Evolutionary conservation across 2,888 invertebrate genomes (phyloP).

Genomic region (Hypercompe scribonia): DNA sequence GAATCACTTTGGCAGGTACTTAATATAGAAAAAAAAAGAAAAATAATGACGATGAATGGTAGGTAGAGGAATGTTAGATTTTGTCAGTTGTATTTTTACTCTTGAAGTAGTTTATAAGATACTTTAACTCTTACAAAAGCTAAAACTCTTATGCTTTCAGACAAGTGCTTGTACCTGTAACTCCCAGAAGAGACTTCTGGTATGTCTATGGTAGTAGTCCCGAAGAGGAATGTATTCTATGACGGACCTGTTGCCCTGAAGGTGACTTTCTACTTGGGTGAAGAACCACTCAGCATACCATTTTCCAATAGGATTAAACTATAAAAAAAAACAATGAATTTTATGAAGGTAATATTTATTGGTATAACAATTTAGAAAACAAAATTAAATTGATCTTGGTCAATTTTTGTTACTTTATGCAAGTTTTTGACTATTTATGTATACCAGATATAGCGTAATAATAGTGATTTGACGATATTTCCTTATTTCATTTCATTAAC

Average conservation of each 20-base stretch:
- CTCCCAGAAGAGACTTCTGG: slow-evolving; percentile 94
- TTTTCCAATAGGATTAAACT: slow-evolving; percentile 91
- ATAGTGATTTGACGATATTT: no score
- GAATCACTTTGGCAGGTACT: no score
- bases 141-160: not conserved
- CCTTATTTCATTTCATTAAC: not conserved
- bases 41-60: no score
- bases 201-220: slow-evolving; percentile 94
- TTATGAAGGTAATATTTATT: not conserved
- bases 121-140: not conserved
- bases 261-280: slow-evolving; percentile 89
- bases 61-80: no score
- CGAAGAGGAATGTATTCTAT: slow-evolving; percentile 92
- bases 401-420: no score
- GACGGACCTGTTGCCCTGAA: slow-evolving; percentile 61
- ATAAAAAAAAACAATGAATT: slow-evolving; percentile 46
- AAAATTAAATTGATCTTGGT: not conserved
- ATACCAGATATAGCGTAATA: no score
- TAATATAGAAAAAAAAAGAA: no score
- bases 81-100: no score
- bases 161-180: slow-evolving; percentile 84
- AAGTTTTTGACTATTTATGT: no score
- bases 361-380: not conserved
- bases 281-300: slow-evolving; percentile 96
- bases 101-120: no score